A percentile compares a stretch with the other conserved stretches of the same genome.
Conservation (phyloP, 2,888 invertebrate genomes). For the Dysmachus trigonus region DNA sequence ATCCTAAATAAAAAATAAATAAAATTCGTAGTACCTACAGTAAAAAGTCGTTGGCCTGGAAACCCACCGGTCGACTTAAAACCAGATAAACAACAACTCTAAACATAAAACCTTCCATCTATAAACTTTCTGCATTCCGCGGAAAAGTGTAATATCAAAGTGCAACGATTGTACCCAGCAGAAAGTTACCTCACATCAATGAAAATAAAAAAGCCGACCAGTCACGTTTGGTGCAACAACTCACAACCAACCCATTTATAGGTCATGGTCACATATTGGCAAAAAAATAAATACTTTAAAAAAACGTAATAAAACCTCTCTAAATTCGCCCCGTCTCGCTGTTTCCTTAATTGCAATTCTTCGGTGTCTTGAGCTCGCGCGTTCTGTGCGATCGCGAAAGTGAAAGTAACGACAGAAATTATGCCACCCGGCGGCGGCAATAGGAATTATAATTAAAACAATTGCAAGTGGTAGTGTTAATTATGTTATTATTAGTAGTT, state of each 20-base stretch:
- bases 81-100: background rate
- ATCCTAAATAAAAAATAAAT: background rate
- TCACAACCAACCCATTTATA: background rate
- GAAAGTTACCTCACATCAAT: background rate
- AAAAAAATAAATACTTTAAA: background rate
- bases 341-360: background rate
- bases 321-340: background rate
- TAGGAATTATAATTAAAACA: background rate
- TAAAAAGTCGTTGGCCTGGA: background rate
- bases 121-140: background rate
- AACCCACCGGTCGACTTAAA: background rate
- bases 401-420: background rate
- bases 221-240: background rate
- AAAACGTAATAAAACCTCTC: background rate
- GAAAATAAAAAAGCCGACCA: background rate
- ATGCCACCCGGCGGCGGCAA: background rate
- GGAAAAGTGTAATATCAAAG: background rate
- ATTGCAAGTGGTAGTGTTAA: background rate
- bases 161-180: background rate
- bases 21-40: no score
- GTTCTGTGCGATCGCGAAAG: background rate
- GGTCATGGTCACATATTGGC: background rate
- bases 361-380: background rate
- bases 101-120: background rate
- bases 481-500: background rate